Conservation (phyloP, 2,797 vertebrate species). For the Cryptoprocta ferox region DNA sequence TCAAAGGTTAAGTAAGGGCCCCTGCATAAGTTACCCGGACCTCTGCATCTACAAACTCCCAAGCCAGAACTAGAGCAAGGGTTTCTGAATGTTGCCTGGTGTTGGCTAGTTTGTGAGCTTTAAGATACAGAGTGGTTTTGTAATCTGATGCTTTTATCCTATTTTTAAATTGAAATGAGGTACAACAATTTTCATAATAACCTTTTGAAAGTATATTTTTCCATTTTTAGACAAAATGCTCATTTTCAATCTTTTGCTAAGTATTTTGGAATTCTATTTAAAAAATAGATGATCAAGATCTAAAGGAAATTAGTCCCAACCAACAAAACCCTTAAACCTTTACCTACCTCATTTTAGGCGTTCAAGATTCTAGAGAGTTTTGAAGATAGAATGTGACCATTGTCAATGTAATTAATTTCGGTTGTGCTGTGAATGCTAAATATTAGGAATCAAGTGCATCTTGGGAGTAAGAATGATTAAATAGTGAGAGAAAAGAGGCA, state of each 20-base stretch:
- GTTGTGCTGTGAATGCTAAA: constrained; percentile 54
- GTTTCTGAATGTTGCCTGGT: background rate
- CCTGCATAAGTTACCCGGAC: background rate
- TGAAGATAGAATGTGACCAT: constrained; percentile 48
- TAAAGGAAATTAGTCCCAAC: constrained; percentile 63
- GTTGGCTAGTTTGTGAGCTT: background rate
- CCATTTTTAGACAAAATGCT: constrained; percentile 54
- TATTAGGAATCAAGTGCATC: constrained; percentile 52
- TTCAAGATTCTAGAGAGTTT: constrained; percentile 34
- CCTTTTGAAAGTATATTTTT: constrained; percentile 75
- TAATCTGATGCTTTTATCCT: constrained; percentile 66
- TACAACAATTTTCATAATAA: constrained; percentile 65
- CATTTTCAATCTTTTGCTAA: constrained; percentile 74
- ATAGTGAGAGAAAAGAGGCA: constrained; percentile 21
- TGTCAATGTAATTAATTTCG: constrained; percentile 68
- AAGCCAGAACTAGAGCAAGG: background rate
- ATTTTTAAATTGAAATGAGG: constrained; percentile 76
- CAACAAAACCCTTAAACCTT: constrained; percentile 50
- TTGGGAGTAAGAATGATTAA: constrained; percentile 34
- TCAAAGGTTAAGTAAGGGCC: constrained; percentile 41
- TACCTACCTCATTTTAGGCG: constrained; percentile 84
- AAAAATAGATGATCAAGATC: constrained; percentile 9
- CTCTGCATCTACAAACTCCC: background rate
- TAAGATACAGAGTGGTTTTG: constrained; percentile 45
- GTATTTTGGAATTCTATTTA: constrained; percentile 68